Conservation (phyloP, 2,888 invertebrate genomes). For the Dexiosoma caninum region DNA sequence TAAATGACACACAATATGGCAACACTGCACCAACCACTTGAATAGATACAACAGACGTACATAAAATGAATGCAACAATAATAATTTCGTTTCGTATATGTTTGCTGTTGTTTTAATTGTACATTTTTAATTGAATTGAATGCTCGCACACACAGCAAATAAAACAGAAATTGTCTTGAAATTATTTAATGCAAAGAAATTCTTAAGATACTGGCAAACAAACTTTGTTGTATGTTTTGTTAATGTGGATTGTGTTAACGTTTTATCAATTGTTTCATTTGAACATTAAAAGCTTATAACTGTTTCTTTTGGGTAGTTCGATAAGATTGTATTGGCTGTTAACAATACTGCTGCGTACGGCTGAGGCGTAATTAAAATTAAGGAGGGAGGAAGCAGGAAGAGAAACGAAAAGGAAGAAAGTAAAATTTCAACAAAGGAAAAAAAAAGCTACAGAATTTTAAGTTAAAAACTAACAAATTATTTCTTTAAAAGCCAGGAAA, state of each 20-base stretch:
- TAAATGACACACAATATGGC: too few relatives aligned
- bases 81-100: too few relatives aligned
- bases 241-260: neutral
- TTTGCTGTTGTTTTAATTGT: neutral
- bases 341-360: neutral
- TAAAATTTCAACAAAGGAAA: too few relatives aligned
- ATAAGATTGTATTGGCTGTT: constrained; percentile 45
- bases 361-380: too few relatives aligned
- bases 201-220: constrained; percentile 27
- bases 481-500: too few relatives aligned
- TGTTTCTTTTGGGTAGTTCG: constrained; percentile 34
- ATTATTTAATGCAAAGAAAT: constrained; percentile 47
- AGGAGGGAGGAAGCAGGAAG: too few relatives aligned
- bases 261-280: constrained; percentile 50
- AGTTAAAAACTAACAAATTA: too few relatives aligned
- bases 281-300: constrained; percentile 57
- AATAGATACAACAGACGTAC: too few relatives aligned
- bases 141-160: constrained; percentile 17
- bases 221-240: neutral
- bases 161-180: constrained; percentile 45
- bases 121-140: constrained; percentile 54
- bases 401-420: neutral
- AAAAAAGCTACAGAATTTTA: too few relatives aligned
- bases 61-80: too few relatives aligned
- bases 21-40: too few relatives aligned